These are phyloP conservation scores for Furnarius figulus DNA, from an alignment of 2,113 vertebrate species.

Conservation along the genomic window DNA sequence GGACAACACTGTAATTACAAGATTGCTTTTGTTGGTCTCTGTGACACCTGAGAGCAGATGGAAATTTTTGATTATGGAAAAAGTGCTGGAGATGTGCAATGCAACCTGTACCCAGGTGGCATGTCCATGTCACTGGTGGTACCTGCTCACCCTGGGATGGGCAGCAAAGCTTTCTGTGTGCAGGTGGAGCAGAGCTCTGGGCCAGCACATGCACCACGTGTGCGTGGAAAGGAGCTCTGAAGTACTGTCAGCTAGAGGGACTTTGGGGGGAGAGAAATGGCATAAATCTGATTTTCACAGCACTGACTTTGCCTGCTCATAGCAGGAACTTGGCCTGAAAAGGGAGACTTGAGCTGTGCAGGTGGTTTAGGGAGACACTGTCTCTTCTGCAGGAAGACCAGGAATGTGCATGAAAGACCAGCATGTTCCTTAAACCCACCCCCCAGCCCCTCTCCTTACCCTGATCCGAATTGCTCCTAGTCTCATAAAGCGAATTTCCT, in stretches of 20 bases:
- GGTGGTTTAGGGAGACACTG: not conserved
- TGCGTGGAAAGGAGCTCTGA: not conserved
- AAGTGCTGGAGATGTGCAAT: not conserved
- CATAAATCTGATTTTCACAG: not conserved
- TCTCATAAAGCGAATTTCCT: not conserved
- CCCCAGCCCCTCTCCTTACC: not conserved
- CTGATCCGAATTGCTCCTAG: not conserved
- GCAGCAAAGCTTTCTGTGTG: not conserved
- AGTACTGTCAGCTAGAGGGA: not conserved
- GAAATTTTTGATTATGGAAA: not conserved
- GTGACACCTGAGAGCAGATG: not conserved
- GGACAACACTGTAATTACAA: not conserved
- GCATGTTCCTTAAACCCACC: not conserved
- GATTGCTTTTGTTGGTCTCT: not conserved
- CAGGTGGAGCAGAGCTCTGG: not conserved
- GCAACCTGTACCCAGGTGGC: not conserved
- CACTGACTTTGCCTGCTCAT: not conserved
- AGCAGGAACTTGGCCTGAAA: not conserved
- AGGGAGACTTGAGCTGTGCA: not conserved
- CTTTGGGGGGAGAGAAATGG: not conserved
- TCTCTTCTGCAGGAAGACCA: not conserved
- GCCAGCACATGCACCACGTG: not conserved
- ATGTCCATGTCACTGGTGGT: not conserved
- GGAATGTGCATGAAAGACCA: not conserved
- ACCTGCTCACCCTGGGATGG: not conserved